phyloP scores from a whole-genome alignment of 2,797 vertebrate species.

The Danio albolineatus region DNA sequence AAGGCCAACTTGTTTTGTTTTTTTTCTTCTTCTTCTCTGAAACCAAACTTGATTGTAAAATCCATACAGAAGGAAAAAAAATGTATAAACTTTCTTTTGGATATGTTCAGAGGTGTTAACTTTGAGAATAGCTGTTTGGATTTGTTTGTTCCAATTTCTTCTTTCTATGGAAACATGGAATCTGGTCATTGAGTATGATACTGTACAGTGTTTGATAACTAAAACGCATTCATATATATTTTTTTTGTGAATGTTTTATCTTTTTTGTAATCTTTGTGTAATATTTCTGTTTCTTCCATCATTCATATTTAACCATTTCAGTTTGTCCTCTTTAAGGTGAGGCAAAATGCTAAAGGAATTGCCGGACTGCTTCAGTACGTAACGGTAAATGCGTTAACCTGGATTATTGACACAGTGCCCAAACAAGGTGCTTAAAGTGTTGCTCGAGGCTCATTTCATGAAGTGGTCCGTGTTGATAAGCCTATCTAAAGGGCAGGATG shows the following conservation, averaged over 20 bases:
- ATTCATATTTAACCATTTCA: slow-evolving; percentile 54
- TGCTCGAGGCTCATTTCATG: slow-evolving; percentile 9
- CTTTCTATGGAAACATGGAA: slow-evolving; percentile 79
- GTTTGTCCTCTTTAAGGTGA: slow-evolving; percentile 61
- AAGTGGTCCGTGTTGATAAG: slow-evolving; percentile 5
- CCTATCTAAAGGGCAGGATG: slow-evolving; percentile 30
- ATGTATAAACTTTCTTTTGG: slow-evolving; percentile 83
- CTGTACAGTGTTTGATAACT: slow-evolving; percentile 82
- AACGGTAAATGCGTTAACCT: background rate
- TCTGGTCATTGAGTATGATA: slow-evolving; percentile 78
- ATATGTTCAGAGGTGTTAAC: slow-evolving; percentile 76
- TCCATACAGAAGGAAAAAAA: slow-evolving; percentile 66
- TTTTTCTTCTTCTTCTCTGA: slow-evolving; percentile 64
- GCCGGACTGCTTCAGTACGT: background rate
- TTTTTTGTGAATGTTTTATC: slow-evolving; percentile 73
- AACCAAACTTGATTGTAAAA: slow-evolving; percentile 82
- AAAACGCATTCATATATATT: slow-evolving; percentile 66
- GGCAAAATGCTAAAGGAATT: slow-evolving; percentile 16
- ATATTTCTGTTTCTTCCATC: slow-evolving; percentile 67
- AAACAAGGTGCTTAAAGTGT: slow-evolving; percentile 18
- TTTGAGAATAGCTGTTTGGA: slow-evolving; percentile 79
- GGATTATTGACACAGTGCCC: slow-evolving; percentile 30
- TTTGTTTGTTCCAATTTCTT: slow-evolving; percentile 74
- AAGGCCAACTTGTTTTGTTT: slow-evolving; percentile 32
- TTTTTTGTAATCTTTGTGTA: slow-evolving; percentile 66